Percentiles rank a stretch among this genome's conserved stretches.
Evolutionary conservation across 1,140 invertebrate genomes (phyloP).

Genomic region (Metopolophium dirhodum): DNA sequence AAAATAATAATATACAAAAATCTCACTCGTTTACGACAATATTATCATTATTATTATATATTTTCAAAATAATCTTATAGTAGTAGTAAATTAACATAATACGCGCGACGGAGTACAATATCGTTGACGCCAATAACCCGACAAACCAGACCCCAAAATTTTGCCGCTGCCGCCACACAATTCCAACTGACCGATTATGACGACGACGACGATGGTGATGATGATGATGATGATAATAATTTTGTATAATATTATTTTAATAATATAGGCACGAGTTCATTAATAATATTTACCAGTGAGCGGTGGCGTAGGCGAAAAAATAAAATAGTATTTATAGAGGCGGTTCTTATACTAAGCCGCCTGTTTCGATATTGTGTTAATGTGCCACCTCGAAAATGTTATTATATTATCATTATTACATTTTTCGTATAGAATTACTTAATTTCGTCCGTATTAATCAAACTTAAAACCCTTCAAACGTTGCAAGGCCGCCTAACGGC

Average conservation of each 20-base stretch:
- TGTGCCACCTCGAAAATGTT: neutral
- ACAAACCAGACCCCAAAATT: neutral
- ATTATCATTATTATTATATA: neutral
- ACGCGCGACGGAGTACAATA: neutral
- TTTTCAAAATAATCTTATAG: neutral
- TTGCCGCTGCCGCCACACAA: neutral
- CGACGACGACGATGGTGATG: no score
- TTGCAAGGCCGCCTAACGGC: neutral
- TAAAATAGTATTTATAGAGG: neutral
- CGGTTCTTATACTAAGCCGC: neutral
- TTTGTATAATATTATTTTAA: neutral
- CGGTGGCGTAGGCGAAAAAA: neutral
- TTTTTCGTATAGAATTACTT: neutral
- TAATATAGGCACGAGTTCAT: neutral
- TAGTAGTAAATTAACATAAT: neutral
- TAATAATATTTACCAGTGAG: neutral
- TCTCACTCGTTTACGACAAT: neutral
- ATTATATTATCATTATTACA: neutral
- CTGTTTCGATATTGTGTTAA: neutral
- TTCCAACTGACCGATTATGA: neutral
- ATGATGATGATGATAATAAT: neutral
- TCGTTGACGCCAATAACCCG: neutral
- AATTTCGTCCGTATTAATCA: neutral
- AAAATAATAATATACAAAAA: neutral
- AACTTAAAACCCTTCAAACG: neutral